Conservation (phyloP, 2,888 invertebrate genomes). For the Chloroclysta siterata region DNA sequence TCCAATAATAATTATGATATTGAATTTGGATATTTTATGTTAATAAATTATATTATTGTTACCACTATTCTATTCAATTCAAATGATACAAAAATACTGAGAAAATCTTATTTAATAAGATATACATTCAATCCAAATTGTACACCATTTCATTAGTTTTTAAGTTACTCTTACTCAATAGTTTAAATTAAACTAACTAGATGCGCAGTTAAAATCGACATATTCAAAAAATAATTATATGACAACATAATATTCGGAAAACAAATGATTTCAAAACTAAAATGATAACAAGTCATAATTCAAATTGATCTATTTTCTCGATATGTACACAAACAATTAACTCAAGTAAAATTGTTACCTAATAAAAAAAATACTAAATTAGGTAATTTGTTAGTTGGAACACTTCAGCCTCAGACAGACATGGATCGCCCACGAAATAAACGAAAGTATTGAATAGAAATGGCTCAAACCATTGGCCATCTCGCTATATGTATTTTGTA, state of each 20-base stretch:
- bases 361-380: not conserved
- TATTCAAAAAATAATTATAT: not conserved
- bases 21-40: no score
- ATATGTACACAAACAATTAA: slow-evolving; percentile 28
- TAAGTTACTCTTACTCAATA: slow-evolving; percentile 22
- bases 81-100: slow-evolving; percentile 27
- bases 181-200: slow-evolving; percentile 15
- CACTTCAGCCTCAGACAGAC: not conserved
- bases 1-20: no score
- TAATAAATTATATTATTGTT: slow-evolving; percentile 1
- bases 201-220: not conserved
- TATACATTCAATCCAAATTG: slow-evolving; percentile 31
- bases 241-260: not conserved
- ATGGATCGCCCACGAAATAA: not conserved
- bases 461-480: not conserved
- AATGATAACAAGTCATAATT: not conserved
- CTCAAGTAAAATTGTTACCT: not conserved
- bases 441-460: not conserved
- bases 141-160: slow-evolving; percentile 23
- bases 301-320: slow-evolving; percentile 18
- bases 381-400: not conserved
- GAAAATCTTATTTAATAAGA: slow-evolving; percentile 31
- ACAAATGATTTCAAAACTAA: not conserved
- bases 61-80: not conserved
- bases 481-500: no score